These are phyloP conservation scores for Ennomos erosarius DNA, from an alignment of 2,888 invertebrate species.

Conservation along the genomic window DNA sequence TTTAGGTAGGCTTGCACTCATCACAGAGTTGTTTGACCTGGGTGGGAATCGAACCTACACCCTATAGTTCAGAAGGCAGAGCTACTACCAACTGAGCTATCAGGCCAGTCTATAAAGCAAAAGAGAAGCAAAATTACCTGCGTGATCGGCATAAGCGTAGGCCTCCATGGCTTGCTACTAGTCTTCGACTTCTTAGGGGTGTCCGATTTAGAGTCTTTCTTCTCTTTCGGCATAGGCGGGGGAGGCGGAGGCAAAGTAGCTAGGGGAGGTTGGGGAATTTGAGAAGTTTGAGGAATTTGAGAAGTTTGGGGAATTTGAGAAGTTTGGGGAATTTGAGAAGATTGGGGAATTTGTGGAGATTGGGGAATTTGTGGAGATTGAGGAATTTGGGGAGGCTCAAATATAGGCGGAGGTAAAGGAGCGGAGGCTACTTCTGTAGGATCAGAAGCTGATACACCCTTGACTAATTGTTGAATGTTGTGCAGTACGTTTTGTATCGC, in stretches of 20 bases:
- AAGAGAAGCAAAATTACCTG: constrained; percentile 57
- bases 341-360: neutral
- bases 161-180: constrained; percentile 89
- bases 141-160: constrained; percentile 89
- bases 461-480: constrained; percentile 80
- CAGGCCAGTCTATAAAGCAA: neutral
- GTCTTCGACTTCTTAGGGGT: constrained; percentile 74
- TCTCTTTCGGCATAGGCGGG: constrained; percentile 53
- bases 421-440: constrained; percentile 76
- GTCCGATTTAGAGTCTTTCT: constrained; percentile 64
- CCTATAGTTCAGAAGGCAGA: no score
- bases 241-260: neutral
- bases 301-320: neutral
- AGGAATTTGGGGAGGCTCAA: constrained; percentile 48
- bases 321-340: constrained; percentile 25
- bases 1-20: no score
- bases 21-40: no score
- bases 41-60: no score
- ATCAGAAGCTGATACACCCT: constrained; percentile 76
- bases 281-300: neutral
- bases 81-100: no score
- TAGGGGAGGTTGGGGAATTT: constrained; percentile 29
- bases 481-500: constrained; percentile 79
- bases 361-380: neutral
- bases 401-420: constrained; percentile 52